Base-by-base conservation (phyloP, 2,888 invertebrate genomes). In the Proisotoma minuta region DNA sequence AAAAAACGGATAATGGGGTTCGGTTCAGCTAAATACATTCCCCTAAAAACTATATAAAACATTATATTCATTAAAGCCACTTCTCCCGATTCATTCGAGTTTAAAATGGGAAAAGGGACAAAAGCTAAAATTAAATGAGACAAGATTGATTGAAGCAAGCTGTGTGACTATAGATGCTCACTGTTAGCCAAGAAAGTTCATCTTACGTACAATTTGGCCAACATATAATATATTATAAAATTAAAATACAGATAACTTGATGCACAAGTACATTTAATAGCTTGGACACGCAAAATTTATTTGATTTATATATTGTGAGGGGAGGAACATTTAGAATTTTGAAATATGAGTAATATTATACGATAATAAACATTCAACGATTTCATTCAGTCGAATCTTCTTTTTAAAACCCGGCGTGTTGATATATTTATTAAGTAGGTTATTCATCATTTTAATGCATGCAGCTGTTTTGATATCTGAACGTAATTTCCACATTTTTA, bases 111-210 rank as follows among this genome's bases (percentile, higher is more conserved):
- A 49, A 49, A 20, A 23, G n/a, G 22, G 5, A 49, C 20, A 18
- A 49, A 49, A 20, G 49, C 49, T 49, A 49, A 49, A 49, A 22
- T 49, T 49, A 49, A 49, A 20, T 23, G 24, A 20, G 23, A 49
- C 10, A 22, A 49, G 49, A 24, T 23, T 24, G 49, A 49, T 23
- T 15, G 23, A 5, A 5, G 23, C 8, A 24, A 22, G 23, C 8
- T 22, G 12, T 4, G 5, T 49, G 15, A 5, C 15, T 4, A 3
- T 18, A 23, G 49, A 23, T 23, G 49, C 34, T 4, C 10, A 20
- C 5, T 49, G 15, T 20, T 20, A 49, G 49, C 49, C 49, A 49
- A 49, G 23, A 49, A n/a, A 18, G 18, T 5, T 5, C 22, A 5
- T 20, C 49, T 5, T 49, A 49, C 23, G 23, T 24, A 34, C 34